Evolutionary conservation across 2,797 vertebrate species (phyloP).

Genomic region (Pogoniulus pusillus): DNA sequence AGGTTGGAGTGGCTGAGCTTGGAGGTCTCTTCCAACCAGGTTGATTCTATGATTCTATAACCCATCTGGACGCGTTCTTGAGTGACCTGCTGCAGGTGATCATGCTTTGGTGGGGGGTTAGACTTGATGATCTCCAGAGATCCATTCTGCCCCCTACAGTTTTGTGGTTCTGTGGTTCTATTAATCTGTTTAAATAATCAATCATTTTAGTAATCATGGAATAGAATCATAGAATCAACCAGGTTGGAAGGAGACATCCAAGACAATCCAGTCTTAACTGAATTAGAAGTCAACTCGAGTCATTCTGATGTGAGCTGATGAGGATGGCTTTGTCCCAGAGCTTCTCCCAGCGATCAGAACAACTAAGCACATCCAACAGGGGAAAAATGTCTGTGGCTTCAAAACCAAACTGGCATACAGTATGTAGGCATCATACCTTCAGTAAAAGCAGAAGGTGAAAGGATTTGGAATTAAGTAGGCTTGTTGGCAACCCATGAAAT

Average conservation of each 20-base stretch:
- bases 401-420: not conserved
- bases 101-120: too few species aligned
- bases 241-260: too few species aligned
- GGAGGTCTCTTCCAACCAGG: too few species aligned
- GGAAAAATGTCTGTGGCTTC: not conserved
- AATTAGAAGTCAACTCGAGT: not conserved
- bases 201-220: not conserved
- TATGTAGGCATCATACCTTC: constrained; percentile 2
- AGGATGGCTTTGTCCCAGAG: not conserved
- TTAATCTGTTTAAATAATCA: not conserved
- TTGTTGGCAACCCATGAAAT: constrained; percentile 60
- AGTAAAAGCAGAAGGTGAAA: constrained; percentile 40
- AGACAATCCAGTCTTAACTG: not conserved
- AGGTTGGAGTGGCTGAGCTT: too few species aligned
- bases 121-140: too few species aligned
- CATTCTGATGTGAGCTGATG: not conserved
- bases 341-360: not conserved
- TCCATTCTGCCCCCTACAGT: too few species aligned
- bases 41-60: too few species aligned
- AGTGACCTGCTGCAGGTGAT: too few species aligned
- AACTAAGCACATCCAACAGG: not conserved
- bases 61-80: too few species aligned
- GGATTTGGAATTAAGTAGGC: constrained; percentile 40
- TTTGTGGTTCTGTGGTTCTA: too few species aligned
- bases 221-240: too few species aligned